phyloP scores from a whole-genome alignment of 2,888 invertebrate species.

The Drosophila nr. medialis region DNA sequence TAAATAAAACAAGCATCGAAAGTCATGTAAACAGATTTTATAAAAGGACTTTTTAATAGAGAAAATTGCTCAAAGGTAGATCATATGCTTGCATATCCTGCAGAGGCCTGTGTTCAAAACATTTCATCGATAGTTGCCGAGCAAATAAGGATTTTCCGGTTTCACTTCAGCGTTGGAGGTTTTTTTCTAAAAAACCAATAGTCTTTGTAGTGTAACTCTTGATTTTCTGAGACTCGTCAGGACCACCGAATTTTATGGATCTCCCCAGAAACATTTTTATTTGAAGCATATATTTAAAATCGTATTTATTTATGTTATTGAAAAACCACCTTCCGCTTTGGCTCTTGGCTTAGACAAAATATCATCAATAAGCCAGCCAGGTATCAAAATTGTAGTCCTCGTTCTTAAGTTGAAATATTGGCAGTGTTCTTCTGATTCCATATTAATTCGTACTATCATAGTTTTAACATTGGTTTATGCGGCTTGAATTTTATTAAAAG shows the following conservation, averaged over 20 bases:
- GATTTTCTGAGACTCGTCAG: not conserved
- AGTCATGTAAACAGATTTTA: not conserved
- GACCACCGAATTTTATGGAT: not conserved
- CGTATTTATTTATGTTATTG: not conserved
- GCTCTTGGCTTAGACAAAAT: not conserved
- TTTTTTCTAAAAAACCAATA: not conserved
- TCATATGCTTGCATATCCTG: not conserved
- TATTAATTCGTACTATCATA: too few relatives aligned
- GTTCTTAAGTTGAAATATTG: not conserved
- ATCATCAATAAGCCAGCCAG: not conserved
- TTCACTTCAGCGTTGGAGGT: not conserved
- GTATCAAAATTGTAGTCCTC: not conserved
- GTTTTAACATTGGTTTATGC: slow-evolving; percentile 19
- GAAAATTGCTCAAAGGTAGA: not conserved
- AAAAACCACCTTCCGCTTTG: not conserved
- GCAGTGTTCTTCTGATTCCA: not conserved
- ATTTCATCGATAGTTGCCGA: not conserved
- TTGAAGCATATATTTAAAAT: not conserved
- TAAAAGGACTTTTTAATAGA: not conserved
- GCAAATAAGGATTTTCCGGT: not conserved
- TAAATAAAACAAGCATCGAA: too few relatives aligned
- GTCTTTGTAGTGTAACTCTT: not conserved
- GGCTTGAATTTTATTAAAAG: slow-evolving; percentile 51
- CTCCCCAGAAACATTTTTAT: not conserved
- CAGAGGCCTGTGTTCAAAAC: not conserved